Percentiles rank a stretch among this genome's conserved stretches.
phyloP scores from a whole-genome alignment of 1,140 invertebrate genomes.

The Drosophila parvula region DNA sequence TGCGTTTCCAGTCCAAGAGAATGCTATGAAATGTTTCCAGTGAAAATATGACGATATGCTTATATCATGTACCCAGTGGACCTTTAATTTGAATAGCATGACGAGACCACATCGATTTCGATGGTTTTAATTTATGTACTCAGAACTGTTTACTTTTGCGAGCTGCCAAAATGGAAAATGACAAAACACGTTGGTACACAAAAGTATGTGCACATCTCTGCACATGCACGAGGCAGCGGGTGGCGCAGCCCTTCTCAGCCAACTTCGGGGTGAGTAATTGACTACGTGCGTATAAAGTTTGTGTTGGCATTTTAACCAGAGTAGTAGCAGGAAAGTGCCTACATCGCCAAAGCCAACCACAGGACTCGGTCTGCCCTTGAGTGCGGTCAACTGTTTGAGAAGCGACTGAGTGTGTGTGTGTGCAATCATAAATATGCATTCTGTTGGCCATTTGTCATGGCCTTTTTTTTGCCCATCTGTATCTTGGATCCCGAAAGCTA shows the following conservation, averaged over 20 bases:
- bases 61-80: neutral
- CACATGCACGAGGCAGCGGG: conserved; percentile 13
- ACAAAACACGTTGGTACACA: conserved; percentile 43
- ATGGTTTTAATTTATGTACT: conserved; percentile 26
- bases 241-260: conserved; percentile 18
- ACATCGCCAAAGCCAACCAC: conserved; percentile 37
- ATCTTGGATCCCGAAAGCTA: conserved; percentile 26
- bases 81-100: neutral
- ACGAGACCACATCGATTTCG: conserved; percentile 6
- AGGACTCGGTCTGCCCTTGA: conserved; percentile 52
- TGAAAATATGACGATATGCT: neutral
- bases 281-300: conserved; percentile 82
- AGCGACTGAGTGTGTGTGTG: conserved; percentile 28
- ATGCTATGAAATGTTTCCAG: no score
- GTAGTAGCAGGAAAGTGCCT: conserved; percentile 49
- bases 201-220: conserved; percentile 18
- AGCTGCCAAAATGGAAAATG: conserved; percentile 59
- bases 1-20: no score
- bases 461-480: conserved; percentile 51
- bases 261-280: conserved; percentile 73
- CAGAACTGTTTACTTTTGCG: conserved; percentile 35
- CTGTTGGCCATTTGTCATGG: conserved; percentile 75
- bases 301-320: conserved; percentile 71
- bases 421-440: conserved; percentile 77
- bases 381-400: conserved; percentile 25